Conservation (phyloP, 2,113 vertebrate species). For the Gymnogyps californianus region DNA sequence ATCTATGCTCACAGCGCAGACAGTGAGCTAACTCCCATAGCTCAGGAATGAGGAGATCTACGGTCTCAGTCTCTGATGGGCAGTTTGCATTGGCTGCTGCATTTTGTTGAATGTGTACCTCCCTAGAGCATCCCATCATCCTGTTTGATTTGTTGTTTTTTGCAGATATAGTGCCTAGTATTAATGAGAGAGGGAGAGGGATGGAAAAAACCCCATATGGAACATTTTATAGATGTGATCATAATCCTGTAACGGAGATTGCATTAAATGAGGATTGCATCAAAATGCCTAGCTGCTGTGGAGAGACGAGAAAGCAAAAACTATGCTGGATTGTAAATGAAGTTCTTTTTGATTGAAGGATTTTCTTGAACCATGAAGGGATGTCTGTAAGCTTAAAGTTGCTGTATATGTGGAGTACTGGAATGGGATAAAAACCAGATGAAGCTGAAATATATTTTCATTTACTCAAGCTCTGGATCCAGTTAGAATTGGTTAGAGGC, state of each 20-base stretch:
- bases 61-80: not conserved
- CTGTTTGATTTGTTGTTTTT: not conserved
- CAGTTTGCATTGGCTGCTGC: constrained; percentile 30
- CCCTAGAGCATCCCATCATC: not conserved
- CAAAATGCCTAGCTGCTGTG: constrained; percentile 44
- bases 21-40: not conserved
- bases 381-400: constrained; percentile 58
- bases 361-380: constrained; percentile 29
- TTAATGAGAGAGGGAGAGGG: not conserved
- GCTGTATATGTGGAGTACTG: not conserved
- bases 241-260: constrained; percentile 66
- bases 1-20: not conserved
- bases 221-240: constrained; percentile 58
- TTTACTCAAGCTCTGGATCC: not conserved
- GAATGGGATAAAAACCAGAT: constrained; percentile 11
- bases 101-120: not conserved
- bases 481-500: constrained; percentile 12
- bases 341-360: constrained; percentile 60
- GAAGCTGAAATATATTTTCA: not conserved
- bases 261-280: constrained; percentile 61
- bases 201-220: not conserved
- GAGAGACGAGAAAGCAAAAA: not conserved
- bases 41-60: not conserved
- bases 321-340: constrained; percentile 55
- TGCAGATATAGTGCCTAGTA: not conserved